A percentile compares a stretch with the other conserved stretches of the same genome.
phyloP scores from a whole-genome alignment of 2,797 vertebrate genomes.

The Gymnothorax reevesii region DNA sequence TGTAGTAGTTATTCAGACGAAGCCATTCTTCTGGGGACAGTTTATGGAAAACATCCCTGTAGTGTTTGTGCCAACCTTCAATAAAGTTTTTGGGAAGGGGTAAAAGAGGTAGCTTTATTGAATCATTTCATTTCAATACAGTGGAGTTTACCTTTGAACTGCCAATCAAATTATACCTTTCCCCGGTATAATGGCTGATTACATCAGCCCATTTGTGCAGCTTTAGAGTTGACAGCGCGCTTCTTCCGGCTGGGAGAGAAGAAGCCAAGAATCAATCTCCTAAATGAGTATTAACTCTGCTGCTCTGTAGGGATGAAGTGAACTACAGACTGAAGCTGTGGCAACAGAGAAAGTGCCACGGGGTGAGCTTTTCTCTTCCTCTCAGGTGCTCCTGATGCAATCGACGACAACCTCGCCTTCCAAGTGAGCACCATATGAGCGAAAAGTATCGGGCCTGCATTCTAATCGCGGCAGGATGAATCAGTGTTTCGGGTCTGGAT shows the following conservation, averaged over 20 bases:
- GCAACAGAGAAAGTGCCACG: constrained; percentile 20
- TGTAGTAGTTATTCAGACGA: neutral
- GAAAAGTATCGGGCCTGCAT: constrained; percentile 35
- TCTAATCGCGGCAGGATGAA: constrained; percentile 42
- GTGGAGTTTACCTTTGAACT: neutral
- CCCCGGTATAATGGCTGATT: constrained; percentile 2
- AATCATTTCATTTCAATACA: neutral
- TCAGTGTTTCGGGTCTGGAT: constrained; percentile 35
- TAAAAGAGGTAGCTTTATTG: neutral
- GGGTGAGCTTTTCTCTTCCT: constrained; percentile 40
- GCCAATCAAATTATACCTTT: neutral
- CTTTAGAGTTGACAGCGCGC: constrained; percentile 13
- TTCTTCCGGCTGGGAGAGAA: neutral
- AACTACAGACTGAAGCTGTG: neutral
- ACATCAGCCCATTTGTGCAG: constrained; percentile 1
- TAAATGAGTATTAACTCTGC: constrained; percentile 16
- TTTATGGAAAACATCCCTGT: neutral
- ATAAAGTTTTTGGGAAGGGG: neutral
- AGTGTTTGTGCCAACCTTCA: neutral
- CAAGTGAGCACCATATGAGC: constrained; percentile 47
- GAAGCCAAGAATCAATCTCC: constrained; percentile 7
- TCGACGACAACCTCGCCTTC: constrained; percentile 42
- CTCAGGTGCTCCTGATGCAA: constrained; percentile 30
- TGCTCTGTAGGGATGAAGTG: constrained; percentile 15
- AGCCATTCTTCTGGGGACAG: neutral